A percentile compares a stretch with the other conserved stretches of the same genome.
Evolutionary conservation across 1,140 invertebrate genomes (phyloP).

Genomic region (Catajapyx aquilonaris): DNA sequence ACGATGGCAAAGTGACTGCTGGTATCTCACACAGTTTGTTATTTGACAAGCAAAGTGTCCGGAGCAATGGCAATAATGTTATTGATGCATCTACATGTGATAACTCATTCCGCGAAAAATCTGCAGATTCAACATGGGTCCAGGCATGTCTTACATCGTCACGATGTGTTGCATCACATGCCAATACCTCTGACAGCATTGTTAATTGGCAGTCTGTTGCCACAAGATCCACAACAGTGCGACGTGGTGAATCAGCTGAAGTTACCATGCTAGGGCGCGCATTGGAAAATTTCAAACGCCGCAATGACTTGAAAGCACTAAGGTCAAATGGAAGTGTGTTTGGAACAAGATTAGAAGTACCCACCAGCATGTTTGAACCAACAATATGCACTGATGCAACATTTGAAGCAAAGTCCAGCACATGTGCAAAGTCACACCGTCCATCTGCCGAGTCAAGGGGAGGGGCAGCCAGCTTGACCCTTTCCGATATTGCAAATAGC

Average conservation of each 20-base stretch:
- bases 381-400: constrained; percentile 41
- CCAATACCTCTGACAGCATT: constrained; percentile 33
- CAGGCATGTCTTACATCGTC: constrained; percentile 32
- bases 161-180: constrained; percentile 49
- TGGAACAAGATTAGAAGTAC: constrained; percentile 60
- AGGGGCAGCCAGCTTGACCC: constrained; percentile 66
- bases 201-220: background rate
- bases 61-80: background rate
- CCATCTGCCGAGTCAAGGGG: constrained; percentile 40
- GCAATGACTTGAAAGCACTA: constrained; percentile 50
- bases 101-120: constrained; percentile 24
- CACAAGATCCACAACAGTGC: background rate
- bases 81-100: background rate
- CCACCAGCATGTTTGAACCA: constrained; percentile 36
- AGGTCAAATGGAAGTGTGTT: constrained; percentile 61
- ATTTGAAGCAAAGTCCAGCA: constrained; percentile 69
- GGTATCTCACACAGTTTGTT: too few species aligned
- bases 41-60: background rate
- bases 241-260: background rate
- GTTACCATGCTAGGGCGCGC: background rate
- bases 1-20: too few species aligned
- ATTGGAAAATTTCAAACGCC: constrained; percentile 12
- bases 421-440: constrained; percentile 64
- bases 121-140: constrained; percentile 44
- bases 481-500: constrained; percentile 67